Evolutionary conservation across 1,140 invertebrate genomes (phyloP).

Genomic region (Hylaeus volcanicus): DNA sequence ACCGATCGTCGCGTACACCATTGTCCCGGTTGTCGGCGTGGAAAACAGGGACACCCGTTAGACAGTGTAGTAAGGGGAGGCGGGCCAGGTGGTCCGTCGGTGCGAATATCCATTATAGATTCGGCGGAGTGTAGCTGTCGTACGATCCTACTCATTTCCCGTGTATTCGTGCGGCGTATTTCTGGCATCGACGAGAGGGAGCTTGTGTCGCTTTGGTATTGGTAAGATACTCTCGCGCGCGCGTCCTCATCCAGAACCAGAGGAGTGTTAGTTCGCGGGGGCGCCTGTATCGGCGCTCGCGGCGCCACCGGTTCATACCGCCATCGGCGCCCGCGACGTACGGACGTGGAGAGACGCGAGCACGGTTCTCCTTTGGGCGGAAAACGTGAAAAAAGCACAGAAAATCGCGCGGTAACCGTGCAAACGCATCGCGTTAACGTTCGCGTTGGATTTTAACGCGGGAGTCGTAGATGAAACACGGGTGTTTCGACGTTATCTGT

Average conservation of each 20-base stretch:
- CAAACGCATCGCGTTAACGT: neutral
- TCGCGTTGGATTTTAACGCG: neutral
- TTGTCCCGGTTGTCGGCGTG: slow-evolving; percentile 9
- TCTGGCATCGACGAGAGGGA: slow-evolving; percentile 31
- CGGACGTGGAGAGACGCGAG: slow-evolving; percentile 66
- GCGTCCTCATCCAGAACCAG: neutral
- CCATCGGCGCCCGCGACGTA: slow-evolving; percentile 68
- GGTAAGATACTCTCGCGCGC: slow-evolving; percentile 1
- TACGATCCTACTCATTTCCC: slow-evolving; percentile 56
- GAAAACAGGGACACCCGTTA: slow-evolving; percentile 66
- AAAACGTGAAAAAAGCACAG: slow-evolving; percentile 43
- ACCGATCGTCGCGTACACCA: neutral
- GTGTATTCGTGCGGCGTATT: slow-evolving; percentile 48
- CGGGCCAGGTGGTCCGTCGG: slow-evolving; percentile 73
- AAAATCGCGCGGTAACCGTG: neutral
- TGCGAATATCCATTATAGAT: slow-evolving; percentile 75
- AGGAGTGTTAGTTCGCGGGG: slow-evolving; percentile 54
- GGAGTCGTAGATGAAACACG: neutral
- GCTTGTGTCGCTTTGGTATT: neutral
- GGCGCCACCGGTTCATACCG: slow-evolving; percentile 74
- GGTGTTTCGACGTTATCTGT: neutral
- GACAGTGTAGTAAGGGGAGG: slow-evolving; percentile 46
- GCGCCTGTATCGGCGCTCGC: slow-evolving; percentile 61
- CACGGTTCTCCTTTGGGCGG: slow-evolving; percentile 51
- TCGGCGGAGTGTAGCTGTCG: slow-evolving; percentile 67